Evolutionary conservation across 2,888 invertebrate species (phyloP).

Genomic region (Drosophila fungiperda): DNA sequence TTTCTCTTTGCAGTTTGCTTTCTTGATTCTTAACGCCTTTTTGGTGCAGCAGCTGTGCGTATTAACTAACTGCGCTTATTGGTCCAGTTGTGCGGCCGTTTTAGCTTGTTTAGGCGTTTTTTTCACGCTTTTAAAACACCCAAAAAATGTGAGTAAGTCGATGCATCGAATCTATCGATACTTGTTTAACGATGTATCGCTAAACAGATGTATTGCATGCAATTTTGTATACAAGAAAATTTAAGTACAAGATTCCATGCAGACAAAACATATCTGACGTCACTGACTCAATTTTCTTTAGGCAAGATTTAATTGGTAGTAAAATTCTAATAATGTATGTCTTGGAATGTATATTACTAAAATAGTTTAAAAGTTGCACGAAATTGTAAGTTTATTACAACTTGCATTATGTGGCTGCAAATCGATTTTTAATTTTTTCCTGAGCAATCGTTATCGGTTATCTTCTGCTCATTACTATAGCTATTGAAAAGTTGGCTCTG

Average conservation of each 20-base stretch:
- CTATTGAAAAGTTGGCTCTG: constrained; percentile 29
- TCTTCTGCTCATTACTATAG: constrained; percentile 10
- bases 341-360: neutral
- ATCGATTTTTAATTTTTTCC: constrained; percentile 1
- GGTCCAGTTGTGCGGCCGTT: constrained; percentile 45
- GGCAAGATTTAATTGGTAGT: neutral
- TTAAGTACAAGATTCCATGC: constrained; percentile 2
- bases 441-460: constrained; percentile 18
- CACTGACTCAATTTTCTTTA: neutral
- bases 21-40: constrained; percentile 26
- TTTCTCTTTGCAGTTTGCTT: constrained; percentile 30
- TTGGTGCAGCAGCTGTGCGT: constrained; percentile 28
- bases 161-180: constrained; percentile 73
- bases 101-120: constrained; percentile 73
- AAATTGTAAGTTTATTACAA: neutral
- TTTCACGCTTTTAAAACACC: constrained; percentile 79
- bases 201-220: constrained; percentile 21
- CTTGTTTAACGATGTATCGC: constrained; percentile 42
- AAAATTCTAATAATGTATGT: neutral
- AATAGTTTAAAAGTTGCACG: neutral
- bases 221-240: constrained; percentile 1
- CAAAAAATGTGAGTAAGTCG: constrained; percentile 78
- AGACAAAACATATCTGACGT: constrained; percentile 12
- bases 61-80: constrained; percentile 57
- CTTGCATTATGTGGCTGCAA: no score